phyloP scores from a whole-genome alignment of 1,140 invertebrate genomes.

The Colletes latitarsis region DNA sequence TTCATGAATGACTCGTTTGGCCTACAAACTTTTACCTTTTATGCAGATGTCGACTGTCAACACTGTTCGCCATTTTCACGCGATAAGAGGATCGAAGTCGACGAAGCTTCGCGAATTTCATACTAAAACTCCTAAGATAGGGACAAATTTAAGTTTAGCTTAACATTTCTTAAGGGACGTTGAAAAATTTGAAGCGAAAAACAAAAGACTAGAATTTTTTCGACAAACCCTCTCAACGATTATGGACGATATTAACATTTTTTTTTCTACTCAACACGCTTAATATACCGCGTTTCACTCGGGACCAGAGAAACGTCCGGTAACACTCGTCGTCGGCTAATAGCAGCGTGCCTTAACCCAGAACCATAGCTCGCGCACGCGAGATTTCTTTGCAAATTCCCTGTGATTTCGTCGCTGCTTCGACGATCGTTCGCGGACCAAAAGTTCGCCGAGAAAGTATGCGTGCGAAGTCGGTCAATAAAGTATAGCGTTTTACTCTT shows the following conservation, averaged over 20 bases:
- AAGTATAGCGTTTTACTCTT: not conserved
- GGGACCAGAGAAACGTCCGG: slow-evolving; percentile 24
- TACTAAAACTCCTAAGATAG: too few relatives aligned
- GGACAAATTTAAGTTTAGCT: too few relatives aligned
- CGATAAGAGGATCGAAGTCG: too few relatives aligned
- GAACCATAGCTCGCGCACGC: slow-evolving; percentile 8
- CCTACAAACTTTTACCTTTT: not conserved
- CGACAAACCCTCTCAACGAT: not conserved
- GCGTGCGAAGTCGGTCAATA: slow-evolving; percentile 3
- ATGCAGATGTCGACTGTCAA: not conserved
- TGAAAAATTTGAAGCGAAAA: not conserved
- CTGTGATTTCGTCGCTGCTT: not conserved
- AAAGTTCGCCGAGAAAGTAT: slow-evolving; percentile 5
- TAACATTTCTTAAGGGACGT: too few relatives aligned
- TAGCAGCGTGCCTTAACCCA: slow-evolving; percentile 18
- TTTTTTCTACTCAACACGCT: not conserved
- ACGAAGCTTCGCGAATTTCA: too few relatives aligned
- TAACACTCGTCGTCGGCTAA: slow-evolving; percentile 2
- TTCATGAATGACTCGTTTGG: slow-evolving; percentile 5
- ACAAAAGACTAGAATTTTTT: not conserved
- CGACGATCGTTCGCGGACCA: slow-evolving; percentile 3
- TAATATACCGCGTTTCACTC: slow-evolving; percentile 37
- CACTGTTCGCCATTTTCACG: not conserved
- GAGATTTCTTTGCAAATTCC: slow-evolving; percentile 21
- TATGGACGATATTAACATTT: slow-evolving; percentile 26